Base-by-base conservation (phyloP, 2,113 vertebrate species). In the Sciurus niger region DNA sequence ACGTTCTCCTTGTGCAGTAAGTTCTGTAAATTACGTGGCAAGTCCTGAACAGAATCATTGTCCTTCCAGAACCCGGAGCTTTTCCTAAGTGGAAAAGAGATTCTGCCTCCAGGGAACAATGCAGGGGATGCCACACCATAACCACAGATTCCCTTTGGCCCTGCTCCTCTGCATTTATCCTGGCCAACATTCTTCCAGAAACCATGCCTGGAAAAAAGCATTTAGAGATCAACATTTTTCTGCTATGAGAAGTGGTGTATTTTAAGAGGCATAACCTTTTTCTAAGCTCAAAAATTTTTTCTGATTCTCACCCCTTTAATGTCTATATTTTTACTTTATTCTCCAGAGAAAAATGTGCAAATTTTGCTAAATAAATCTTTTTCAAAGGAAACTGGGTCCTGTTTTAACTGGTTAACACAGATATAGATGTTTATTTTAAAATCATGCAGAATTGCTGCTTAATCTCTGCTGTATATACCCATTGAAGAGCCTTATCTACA, bases 211-310 rank as follows among this genome's bases (percentile, higher is more conserved):
- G 80, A 94, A 96, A 80, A 77, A 89, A 37, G 34, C 79, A 67
- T 83, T 86, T 90, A 80, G 60, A 86, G n/a, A 84, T 92, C 28
- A 70, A 37, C 58, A 88, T 90, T 95, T 89, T 96, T 94, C 70
- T 86, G 53, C 30, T 84, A 48, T 76, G 82, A 76, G 53, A 96
- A 79, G 53, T 77, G 53, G 40, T 72, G 51, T 60, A 40, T 74
- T 94, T 95, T 46, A 92, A 91, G 46, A 60, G 10, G 22, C 32
- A 92, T 46, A 88, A 55, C 63, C 58, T 55, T 96, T 78, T 74
- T 43, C 25, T 51, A 85, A 55, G 22, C 32, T 89, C 37, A n/a
- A 48, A 48, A 48, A 6, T 60, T 78, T 73, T 24, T 14, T 16
- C 48, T 2, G 5, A 78, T 55, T 95, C 12, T 93, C 67, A 84